These are phyloP conservation scores for Percopsis omiscomaycus DNA, from an alignment of 2,797 vertebrate genomes.

Conservation along the genomic window DNA sequence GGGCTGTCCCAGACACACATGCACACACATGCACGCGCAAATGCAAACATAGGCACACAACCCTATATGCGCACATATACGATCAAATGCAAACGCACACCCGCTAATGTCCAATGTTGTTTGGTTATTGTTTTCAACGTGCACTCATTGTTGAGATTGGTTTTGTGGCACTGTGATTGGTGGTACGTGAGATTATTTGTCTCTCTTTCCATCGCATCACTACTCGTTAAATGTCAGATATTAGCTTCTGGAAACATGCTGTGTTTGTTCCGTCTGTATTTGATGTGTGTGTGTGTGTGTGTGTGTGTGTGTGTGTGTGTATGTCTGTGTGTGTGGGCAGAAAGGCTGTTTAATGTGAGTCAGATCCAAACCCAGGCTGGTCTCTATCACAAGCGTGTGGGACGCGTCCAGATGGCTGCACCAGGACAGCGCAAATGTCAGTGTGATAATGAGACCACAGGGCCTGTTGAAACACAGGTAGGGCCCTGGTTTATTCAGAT, in stretches of 20 bases:
- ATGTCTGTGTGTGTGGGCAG: conserved; percentile 71
- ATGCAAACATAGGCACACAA: conserved; percentile 5
- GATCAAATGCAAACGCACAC: background rate
- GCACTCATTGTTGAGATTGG: conserved; percentile 39
- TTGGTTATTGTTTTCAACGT: conserved; percentile 26
- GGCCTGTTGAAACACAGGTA: conserved; percentile 69
- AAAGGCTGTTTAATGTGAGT: conserved; percentile 80
- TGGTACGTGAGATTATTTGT: conserved; percentile 33
- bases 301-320: background rate
- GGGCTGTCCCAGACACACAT: conserved; percentile 43
- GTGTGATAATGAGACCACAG: conserved; percentile 77
- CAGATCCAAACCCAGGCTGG: conserved; percentile 78
- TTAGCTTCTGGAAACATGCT: conserved; percentile 74
- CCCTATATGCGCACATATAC: background rate
- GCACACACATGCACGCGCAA: conserved; percentile 4
- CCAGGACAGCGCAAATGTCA: conserved; percentile 82
- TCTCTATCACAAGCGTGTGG: conserved; percentile 80
- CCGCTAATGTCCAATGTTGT: background rate
- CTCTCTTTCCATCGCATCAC: conserved; percentile 54
- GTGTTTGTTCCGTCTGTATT: conserved; percentile 65
- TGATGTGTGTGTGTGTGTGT: conserved; percentile 40
- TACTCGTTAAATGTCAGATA: conserved; percentile 79
- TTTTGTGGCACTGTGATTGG: conserved; percentile 36
- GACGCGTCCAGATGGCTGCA: conserved; percentile 83
- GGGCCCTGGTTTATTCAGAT: conserved; percentile 24